Evolutionary conservation across 2,797 vertebrate species (phyloP), one percentile per base, ranked within the genome.

Genomic region (Typhlichthys eigenmanni): DNA sequence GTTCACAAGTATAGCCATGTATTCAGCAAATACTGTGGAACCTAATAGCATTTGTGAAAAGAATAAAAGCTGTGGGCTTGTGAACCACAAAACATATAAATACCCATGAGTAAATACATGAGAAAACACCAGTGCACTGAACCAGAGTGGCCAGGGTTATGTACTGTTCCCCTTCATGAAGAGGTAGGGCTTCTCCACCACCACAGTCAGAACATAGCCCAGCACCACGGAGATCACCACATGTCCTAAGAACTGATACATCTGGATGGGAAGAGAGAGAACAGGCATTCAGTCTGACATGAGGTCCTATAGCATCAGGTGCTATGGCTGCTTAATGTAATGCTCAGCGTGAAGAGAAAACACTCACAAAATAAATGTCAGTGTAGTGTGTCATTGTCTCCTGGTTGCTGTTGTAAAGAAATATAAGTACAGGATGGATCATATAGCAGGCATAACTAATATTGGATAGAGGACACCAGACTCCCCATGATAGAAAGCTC

Each of bases 361-460:
- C 2, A 3, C 93, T 94, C 64, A 95, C 95, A 88, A 94, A 93
- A 86, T 92, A 95, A 46, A 89, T 71, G 75, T 94, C 91, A 0
- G 90, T 88, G 76, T 95, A 95, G 80, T 95, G 95, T 47, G 92
- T 84, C 0, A 90, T 85, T 0, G 92, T 94, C 55, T 95, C 94
- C 74, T 95, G 95, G 24, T 91, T 79, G 19, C 92, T 92, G 0
- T 89, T 90, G 73, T 95, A 94, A 11, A 94, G 62, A 32, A 93
- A 72, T 53, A 95, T 95, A 64, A 95, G 71, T 6, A 94, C 50
- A 0, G 94, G 95, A 65, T 96, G 95, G 24, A 85, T 81, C 58
- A 96, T 71, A 74, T 95, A 96, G 66, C 94, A 94, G 10, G 95
- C 92, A 4, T 94, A 96, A 59, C 95, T 95, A 66, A 95, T 90